These are phyloP conservation scores for Melieria crassipennis DNA, from an alignment of 2,888 invertebrate genomes.

Conservation along the genomic window DNA sequence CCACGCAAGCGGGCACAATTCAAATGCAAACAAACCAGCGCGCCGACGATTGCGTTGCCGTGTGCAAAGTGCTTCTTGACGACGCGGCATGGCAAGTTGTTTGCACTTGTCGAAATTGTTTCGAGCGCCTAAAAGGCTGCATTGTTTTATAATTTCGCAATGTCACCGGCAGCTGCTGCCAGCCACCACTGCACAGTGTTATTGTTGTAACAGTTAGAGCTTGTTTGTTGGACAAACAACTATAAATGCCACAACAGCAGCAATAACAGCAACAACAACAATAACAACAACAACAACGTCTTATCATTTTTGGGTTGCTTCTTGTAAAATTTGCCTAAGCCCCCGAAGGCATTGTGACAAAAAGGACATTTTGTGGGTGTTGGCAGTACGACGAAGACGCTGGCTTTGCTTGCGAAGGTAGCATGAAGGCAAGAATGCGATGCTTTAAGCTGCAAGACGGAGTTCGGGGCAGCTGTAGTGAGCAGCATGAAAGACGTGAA, in stretches of 20 bases:
- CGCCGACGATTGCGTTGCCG: neutral
- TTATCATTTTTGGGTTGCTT: too few species aligned
- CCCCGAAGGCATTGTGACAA: too few species aligned
- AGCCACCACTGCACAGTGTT: neutral
- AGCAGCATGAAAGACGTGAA: too few species aligned
- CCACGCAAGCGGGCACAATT: neutral
- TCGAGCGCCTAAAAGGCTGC: conserved; percentile 3
- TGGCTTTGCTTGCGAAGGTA: too few species aligned
- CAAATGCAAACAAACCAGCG: neutral
- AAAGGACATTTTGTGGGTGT: too few species aligned
- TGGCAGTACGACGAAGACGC: too few species aligned
- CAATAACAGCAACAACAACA: too few species aligned
- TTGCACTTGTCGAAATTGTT: neutral
- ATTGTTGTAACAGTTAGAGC: conserved; percentile 4
- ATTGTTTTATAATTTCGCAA: conserved; percentile 34
- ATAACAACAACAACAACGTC: too few species aligned
- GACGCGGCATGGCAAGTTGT: neutral
- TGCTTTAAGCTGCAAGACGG: too few species aligned
- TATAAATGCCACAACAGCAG: conserved; percentile 26
- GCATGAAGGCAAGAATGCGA: too few species aligned
- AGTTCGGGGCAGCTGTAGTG: too few species aligned
- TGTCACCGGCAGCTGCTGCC: conserved; percentile 57
- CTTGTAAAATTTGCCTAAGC: too few species aligned
- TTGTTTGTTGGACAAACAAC: conserved; percentile 10
- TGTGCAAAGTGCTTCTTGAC: neutral